Evolutionary conservation across 2,888 invertebrate genomes (phyloP), one percentile per base, ranked within the genome.

Genomic region (Tiliacea aurago): DNA sequence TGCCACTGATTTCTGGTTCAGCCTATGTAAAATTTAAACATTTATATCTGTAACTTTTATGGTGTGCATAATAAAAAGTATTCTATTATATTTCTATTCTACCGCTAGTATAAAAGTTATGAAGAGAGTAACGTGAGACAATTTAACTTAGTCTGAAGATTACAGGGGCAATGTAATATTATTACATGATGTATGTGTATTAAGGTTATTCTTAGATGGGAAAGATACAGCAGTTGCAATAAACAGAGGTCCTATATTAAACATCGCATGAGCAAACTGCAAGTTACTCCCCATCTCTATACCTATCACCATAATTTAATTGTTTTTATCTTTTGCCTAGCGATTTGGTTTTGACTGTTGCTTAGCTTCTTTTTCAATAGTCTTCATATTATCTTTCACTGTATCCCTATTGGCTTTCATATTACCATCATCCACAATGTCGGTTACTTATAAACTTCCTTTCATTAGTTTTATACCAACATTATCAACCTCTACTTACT

Each of bases 401-500:
- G 15, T 23, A 7, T 33, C 13, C 10, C 1, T 11, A 18, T 43
- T 15, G 6, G 5, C 13, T 51, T 11, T 62, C 1, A 15, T 53
- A 59, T 6, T 51, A 5, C 20, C 20, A 23, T 11, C 23, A 33
- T 72, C 6, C 4, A 0, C 13, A 47, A n/a, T 13, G 9, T 5
- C 20, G 37, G 23, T 15, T 5, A 0, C 4, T 43, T 43, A 2
- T 13, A 49, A 51, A 10, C 41, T 20, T 2, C 13, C 0, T 33
- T 28, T 23, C 33, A 43, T 51, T 45, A 37, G 5, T 15, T 53
- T 3, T 20, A 61, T 23, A 51, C 4, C 15, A n/a, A 28, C 23
- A 70, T 55, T 33, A 33, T 33, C 51, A n/a, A 9, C 69, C 13
- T 9, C n/a, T 37, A 10, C 23, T 23, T 80, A 64, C 45, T 20